These are phyloP conservation scores for Ladona fulva DNA, from an alignment of 1,140 invertebrate genomes.

Conservation along the genomic window DNA sequence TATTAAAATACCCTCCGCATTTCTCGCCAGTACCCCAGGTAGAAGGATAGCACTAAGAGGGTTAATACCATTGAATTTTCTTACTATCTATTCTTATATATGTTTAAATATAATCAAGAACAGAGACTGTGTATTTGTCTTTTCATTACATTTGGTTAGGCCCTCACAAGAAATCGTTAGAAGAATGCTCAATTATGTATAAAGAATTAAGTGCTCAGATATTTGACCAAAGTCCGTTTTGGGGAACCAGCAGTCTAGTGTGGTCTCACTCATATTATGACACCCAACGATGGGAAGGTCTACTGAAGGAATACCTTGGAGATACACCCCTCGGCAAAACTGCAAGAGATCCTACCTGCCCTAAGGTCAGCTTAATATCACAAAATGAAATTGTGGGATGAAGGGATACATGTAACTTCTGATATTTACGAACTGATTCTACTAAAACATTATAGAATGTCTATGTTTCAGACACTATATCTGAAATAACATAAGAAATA, in stretches of 20 bases:
- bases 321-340: conserved; percentile 57
- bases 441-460: too few relatives aligned
- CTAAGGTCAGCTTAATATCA: conserved; percentile 45
- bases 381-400: not conserved
- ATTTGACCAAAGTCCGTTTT: conserved; percentile 59
- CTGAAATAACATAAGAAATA: too few relatives aligned
- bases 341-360: conserved; percentile 44
- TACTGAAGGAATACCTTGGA: conserved; percentile 63
- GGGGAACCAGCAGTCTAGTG: conserved; percentile 69
- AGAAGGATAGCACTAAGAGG: too few relatives aligned
- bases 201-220: conserved; percentile 57
- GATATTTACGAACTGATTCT: too few relatives aligned
- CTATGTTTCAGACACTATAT: too few relatives aligned
- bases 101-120: too few relatives aligned
- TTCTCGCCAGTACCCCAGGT: too few relatives aligned
- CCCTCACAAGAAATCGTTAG: conserved; percentile 46
- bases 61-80: too few relatives aligned
- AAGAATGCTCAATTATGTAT: conserved; percentile 56
- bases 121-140: not conserved
- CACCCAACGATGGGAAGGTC: conserved; percentile 71
- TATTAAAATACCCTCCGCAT: too few relatives aligned
- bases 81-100: too few relatives aligned
- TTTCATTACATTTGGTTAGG: conserved; percentile 35
- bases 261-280: conserved; percentile 88
- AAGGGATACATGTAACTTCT: too few relatives aligned